phyloP scores from a whole-genome alignment of 2,888 invertebrate species.

The Sepioteuthis lessoniana region DNA sequence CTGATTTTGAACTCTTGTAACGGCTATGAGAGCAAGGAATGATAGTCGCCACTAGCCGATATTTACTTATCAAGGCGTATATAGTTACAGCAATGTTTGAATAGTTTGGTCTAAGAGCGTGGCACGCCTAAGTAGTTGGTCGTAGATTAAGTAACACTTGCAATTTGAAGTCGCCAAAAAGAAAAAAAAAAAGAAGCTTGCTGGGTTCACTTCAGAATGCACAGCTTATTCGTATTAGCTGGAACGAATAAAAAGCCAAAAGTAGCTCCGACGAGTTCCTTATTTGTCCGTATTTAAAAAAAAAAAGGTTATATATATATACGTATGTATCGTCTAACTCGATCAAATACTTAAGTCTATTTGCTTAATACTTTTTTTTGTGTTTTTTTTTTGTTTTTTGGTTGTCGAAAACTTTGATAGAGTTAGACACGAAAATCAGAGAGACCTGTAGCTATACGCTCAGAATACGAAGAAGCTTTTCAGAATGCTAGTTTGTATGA shows the following conservation, averaged over 20 bases:
- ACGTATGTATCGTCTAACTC: not conserved
- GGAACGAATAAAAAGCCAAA: not conserved
- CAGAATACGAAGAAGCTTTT: not conserved
- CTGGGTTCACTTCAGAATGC: not conserved
- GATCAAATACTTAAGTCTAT: not conserved
- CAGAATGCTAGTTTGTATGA: not conserved
- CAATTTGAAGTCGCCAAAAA: not conserved
- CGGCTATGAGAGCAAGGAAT: not conserved
- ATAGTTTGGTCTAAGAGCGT: not conserved
- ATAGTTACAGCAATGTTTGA: not conserved
- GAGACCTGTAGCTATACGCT: not conserved
- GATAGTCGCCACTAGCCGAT: not conserved
- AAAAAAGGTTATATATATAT: not conserved
- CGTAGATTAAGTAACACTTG: not conserved
- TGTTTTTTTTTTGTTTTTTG: not conserved
- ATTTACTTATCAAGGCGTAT: not conserved
- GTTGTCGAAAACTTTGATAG: not conserved
- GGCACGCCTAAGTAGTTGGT: not conserved
- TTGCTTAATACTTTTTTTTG: not conserved
- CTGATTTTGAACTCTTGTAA: not conserved
- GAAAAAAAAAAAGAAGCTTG: not conserved
- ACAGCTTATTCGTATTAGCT: not conserved
- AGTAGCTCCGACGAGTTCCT: constrained; percentile 33
- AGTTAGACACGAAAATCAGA: not conserved
- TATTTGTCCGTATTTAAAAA: not conserved